Evolutionary conservation across 2,888 invertebrate species (phyloP).

Genomic region (Drosophila nr. medialis): DNA sequence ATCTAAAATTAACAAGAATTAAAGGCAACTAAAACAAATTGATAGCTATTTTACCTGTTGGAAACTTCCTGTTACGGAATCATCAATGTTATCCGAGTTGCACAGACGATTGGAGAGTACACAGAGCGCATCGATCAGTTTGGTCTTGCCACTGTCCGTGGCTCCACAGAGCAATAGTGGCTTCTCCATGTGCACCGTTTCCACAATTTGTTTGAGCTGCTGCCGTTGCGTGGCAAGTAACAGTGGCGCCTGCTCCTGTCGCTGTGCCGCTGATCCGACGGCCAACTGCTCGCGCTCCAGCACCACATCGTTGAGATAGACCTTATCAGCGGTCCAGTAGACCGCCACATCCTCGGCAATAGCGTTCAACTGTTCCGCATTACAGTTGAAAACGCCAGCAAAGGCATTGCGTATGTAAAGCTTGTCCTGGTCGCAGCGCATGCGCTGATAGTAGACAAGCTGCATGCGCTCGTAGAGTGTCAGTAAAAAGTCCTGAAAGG

Average conservation of each 20-base stretch:
- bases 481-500: slow-evolving; percentile 74
- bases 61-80: slow-evolving; percentile 92
- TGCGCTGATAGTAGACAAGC: slow-evolving; percentile 93
- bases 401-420: slow-evolving; percentile 87
- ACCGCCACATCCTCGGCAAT: slow-evolving; percentile 86
- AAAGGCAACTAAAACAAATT: too few relatives aligned
- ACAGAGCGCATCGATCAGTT: slow-evolving; percentile 83
- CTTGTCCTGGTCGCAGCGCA: slow-evolving; percentile 92
- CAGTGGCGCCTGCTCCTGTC: slow-evolving; percentile 84
- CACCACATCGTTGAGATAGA: slow-evolving; percentile 89
- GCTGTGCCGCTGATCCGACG: slow-evolving; percentile 50
- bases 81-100: slow-evolving; percentile 84
- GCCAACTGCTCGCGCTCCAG: slow-evolving; percentile 84
- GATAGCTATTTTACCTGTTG: slow-evolving; percentile 90
- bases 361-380: slow-evolving; percentile 78
- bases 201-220: slow-evolving; percentile 91
- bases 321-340: slow-evolving; percentile 86
- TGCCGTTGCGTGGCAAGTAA: slow-evolving; percentile 87
- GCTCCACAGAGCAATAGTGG: slow-evolving; percentile 89
- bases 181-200: slow-evolving; percentile 96
- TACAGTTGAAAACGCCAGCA: slow-evolving; percentile 85
- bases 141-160: slow-evolving; percentile 84
- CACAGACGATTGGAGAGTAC: slow-evolving; percentile 81
- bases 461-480: slow-evolving; percentile 86
- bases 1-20: slow-evolving; percentile 61